These are phyloP conservation scores for Melinopterus prodromus DNA, from an alignment of 2,888 invertebrate species.

Conservation along the genomic window DNA sequence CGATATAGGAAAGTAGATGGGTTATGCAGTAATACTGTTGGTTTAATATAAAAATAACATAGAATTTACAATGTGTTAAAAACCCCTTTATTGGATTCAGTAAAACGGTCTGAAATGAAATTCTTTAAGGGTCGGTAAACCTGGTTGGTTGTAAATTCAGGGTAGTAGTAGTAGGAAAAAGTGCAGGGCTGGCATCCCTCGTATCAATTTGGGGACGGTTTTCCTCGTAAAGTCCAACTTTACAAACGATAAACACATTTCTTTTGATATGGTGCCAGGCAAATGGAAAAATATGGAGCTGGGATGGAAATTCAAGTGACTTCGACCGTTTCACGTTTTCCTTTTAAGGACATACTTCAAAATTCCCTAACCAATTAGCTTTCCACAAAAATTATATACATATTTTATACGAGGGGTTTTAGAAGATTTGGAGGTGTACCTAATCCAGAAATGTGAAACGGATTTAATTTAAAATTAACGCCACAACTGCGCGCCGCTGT, in stretches of 20 bases:
- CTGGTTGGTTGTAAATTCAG: neutral
- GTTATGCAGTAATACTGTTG: neutral
- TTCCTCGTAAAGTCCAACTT: neutral
- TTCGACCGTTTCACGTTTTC: neutral
- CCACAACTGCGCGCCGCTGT: too few species aligned
- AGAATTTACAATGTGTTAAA: neutral
- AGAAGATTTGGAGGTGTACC: too few species aligned
- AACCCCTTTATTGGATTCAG: neutral
- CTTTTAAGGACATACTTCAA: neutral
- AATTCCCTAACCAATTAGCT: neutral
- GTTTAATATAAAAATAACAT: neutral
- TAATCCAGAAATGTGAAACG: too few species aligned
- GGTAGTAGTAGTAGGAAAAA: neutral
- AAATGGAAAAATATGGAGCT: neutral
- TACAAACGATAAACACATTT: neutral
- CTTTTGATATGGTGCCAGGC: neutral
- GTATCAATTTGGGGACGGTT: neutral
- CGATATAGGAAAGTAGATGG: neutral
- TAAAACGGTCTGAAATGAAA: neutral
- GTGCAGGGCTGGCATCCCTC: neutral
- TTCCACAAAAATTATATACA: neutral
- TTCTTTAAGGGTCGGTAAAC: neutral
- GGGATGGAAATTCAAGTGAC: neutral
- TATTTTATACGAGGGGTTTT: neutral
- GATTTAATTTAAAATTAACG: too few species aligned